Evolutionary conservation across 2,888 invertebrate species (phyloP), one percentile per base, ranked within the genome.

Genomic region (Hypsopygia costalis): DNA sequence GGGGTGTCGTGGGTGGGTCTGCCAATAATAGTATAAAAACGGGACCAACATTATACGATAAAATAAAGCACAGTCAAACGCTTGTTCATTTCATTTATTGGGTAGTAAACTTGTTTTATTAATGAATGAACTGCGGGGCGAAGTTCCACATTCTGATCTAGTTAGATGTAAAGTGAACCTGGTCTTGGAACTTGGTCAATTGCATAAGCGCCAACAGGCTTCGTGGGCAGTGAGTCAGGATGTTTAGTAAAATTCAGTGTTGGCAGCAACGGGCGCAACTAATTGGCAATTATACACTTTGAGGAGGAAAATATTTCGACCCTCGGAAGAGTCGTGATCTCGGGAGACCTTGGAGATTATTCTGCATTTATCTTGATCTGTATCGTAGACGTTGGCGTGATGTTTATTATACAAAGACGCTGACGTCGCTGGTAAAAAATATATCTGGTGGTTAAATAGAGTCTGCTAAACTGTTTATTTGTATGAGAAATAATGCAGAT

Each of bases 191-290:
- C 60, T 64, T 70, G 69, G 68, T 70, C 66, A 72, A 69, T 81
- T 82, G 80, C 78, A 79, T 79, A 80, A 80, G 75, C 66, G 68
- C 64, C 71, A 73, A 76, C 63, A 67, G 66, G 58, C 53, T 55
- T 59, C 62, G 64, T 54, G 55, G 61, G 58, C 57, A 59, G 52
- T 69, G 69, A 74, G 55, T 71, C 71, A 66, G 62, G 60, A 60
- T 65, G 58, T 70, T 69, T 56, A 62, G 63, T 69, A 72, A 73
- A 72, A 68, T 61, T 62, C 63, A 58, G 60, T 61, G 61, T 74
- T 81, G 78, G 74, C 80, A 78, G 63, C 64, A 55, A 56, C 51
- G 58, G 55, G 50, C 59, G 51, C 62, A 57, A 63, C 69, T 72
- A 75, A 75, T 79, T 77, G 74, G 62, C 73, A 78, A 75, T 72